Percentiles rank a stretch among this genome's conserved stretches.
Evolutionary conservation across 2,888 invertebrate species (phyloP).

Genomic region (Amiota mariae): DNA sequence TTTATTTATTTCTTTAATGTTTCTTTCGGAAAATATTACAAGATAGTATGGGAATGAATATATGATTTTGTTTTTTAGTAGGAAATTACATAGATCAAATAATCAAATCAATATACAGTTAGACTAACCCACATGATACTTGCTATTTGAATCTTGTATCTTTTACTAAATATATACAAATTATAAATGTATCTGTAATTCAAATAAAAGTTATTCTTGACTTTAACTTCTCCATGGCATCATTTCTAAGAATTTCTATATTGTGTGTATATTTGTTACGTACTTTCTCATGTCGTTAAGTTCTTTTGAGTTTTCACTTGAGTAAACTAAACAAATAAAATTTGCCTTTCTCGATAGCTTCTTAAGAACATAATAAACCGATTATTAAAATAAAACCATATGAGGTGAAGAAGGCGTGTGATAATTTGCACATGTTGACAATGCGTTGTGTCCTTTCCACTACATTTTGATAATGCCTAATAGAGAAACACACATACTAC

Average conservation of each 20-base stretch:
- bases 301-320: constrained; percentile 23
- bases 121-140: constrained; percentile 42
- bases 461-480: neutral
- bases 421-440: constrained; percentile 37
- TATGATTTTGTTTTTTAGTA: constrained; percentile 32
- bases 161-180: constrained; percentile 22
- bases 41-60: constrained; percentile 43
- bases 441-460: constrained; percentile 33
- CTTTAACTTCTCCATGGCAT: constrained; percentile 40
- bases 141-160: constrained; percentile 37
- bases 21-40: constrained; percentile 3
- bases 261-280: neutral
- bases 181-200: constrained; percentile 27
- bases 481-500: constrained; percentile 30
- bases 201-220: neutral
- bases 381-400: constrained; percentile 54
- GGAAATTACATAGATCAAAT: constrained; percentile 3
- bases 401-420: constrained; percentile 23
- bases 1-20: neutral
- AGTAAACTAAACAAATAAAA: constrained; percentile 27
- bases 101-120: neutral
- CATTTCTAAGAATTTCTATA: neutral
- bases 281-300: constrained; percentile 17
- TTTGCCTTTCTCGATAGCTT: constrained; percentile 31
- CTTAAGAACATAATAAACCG: constrained; percentile 56